phyloP scores from a whole-genome alignment of 2,113 vertebrate genomes.

The Ploceus nigricollis region DNA sequence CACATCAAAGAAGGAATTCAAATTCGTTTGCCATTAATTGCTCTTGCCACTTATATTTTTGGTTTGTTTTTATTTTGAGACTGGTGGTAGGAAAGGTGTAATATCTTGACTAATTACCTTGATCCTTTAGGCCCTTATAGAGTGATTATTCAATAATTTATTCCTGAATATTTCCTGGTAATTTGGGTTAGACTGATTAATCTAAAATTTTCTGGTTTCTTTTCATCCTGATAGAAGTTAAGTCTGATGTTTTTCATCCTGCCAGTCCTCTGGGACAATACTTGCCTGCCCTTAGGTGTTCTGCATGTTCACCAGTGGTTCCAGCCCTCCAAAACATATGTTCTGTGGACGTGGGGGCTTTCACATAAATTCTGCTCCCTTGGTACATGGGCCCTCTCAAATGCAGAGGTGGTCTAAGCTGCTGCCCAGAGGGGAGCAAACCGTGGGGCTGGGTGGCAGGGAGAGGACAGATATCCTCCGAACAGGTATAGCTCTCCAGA shows the following conservation, averaged over 20 bases:
- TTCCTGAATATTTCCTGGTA: not conserved
- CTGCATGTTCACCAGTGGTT: not conserved
- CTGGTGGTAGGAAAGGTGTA: not conserved
- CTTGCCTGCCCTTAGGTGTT: not conserved
- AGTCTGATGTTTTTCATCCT: not conserved
- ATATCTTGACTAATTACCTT: not conserved
- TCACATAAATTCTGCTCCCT: not conserved
- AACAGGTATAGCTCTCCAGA: not conserved
- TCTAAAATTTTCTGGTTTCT: not conserved
- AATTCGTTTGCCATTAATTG: not conserved
- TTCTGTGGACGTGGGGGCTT: not conserved
- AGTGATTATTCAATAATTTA: not conserved
- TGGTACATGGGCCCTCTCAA: not conserved
- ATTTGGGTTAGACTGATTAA: not conserved
- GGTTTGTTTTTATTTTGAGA: not conserved
- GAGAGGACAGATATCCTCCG: not conserved
- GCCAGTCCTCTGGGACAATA: not conserved
- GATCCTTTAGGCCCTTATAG: not conserved
- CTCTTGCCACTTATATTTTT: not conserved
- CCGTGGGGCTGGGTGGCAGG: not conserved
- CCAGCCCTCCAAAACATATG: not conserved
- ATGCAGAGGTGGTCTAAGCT: not conserved
- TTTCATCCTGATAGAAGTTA: not conserved
- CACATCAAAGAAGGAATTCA: not conserved
- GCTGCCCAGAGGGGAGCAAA: not conserved